Evolutionary conservation across 2,888 invertebrate species (phyloP).

Genomic region (Drosophila algonquin): DNA sequence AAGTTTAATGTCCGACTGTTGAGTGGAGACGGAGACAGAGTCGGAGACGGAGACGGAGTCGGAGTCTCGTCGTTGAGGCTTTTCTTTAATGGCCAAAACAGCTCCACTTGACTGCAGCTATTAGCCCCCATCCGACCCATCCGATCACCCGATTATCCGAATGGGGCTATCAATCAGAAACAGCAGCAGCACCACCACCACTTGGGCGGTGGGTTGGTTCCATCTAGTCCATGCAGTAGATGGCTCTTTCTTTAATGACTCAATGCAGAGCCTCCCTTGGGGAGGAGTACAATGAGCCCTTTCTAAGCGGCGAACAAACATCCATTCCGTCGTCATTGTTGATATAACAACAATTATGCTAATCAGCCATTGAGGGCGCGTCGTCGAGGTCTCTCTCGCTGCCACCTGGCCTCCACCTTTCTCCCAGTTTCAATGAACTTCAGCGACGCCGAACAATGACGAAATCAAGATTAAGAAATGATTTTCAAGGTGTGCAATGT

Average conservation of each 20-base stretch:
- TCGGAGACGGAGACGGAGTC: constrained; percentile 9
- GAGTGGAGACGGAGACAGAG: constrained; percentile 9
- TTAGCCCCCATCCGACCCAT: constrained; percentile 35
- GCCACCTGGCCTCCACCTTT: constrained; percentile 38
- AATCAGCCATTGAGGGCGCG: constrained; percentile 50
- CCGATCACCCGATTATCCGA: constrained; percentile 2
- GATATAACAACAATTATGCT: constrained; percentile 68
- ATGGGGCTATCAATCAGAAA: constrained; percentile 27
- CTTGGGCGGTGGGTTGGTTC: too few species aligned
- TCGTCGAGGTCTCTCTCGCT: constrained; percentile 54
- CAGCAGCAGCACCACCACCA: too few species aligned
- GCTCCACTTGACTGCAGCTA: constrained; percentile 47
- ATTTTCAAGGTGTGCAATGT: constrained; percentile 11
- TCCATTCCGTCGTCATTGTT: constrained; percentile 46
- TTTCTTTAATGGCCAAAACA: constrained; percentile 27
- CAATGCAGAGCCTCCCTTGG: background rate
- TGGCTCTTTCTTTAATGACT: too few species aligned
- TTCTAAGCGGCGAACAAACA: constrained; percentile 32
- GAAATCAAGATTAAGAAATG: constrained; percentile 27
- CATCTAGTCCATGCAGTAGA: too few species aligned
- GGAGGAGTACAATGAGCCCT: constrained; percentile 28
- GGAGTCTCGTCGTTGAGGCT: constrained; percentile 16
- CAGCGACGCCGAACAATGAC: constrained; percentile 16
- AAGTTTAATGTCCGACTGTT: constrained; percentile 71
- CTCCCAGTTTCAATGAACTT: constrained; percentile 56